phyloP scores from a whole-genome alignment of 2,888 invertebrate species.

The Lithophane semibrunnea region DNA sequence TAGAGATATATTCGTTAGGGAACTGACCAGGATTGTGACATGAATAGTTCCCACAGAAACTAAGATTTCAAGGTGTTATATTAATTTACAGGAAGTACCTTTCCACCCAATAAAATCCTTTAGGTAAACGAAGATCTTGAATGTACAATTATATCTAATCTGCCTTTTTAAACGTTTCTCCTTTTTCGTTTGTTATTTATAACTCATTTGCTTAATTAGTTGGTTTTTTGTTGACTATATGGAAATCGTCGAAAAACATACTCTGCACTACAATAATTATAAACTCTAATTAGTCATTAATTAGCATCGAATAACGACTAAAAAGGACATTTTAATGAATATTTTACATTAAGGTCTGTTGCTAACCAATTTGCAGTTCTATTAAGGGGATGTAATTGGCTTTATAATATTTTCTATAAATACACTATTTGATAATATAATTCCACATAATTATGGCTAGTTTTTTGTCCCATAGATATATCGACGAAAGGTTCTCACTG shows the following conservation, averaged over 20 bases:
- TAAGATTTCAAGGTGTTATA: neutral
- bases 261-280: neutral
- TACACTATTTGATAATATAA: too few relatives aligned
- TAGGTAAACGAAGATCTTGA: slow-evolving; percentile 3
- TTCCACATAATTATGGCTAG: neutral
- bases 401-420: neutral
- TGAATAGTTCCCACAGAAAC: neutral
- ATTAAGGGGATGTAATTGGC: slow-evolving; percentile 9
- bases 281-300: slow-evolving; percentile 23
- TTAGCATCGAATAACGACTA: slow-evolving; percentile 16
- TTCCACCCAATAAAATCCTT: slow-evolving; percentile 7
- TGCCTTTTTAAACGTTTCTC: neutral
- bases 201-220: slow-evolving; percentile 17
- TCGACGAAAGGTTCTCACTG: neutral
- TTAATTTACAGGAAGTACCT: slow-evolving; percentile 2
- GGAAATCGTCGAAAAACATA: slow-evolving; percentile 4
- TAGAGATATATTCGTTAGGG: too few relatives aligned
- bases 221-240: neutral
- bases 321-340: slow-evolving; percentile 4
- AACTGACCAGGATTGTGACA: neutral
- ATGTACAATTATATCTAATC: neutral
- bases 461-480: neutral
- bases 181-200: neutral
- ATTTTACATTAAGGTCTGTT: slow-evolving; percentile 15
- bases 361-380: neutral